Percentiles rank a stretch among this genome's conserved stretches.
Evolutionary conservation across 2,888 invertebrate species (phyloP).

Genomic region (Epinotia brunnichana): DNA sequence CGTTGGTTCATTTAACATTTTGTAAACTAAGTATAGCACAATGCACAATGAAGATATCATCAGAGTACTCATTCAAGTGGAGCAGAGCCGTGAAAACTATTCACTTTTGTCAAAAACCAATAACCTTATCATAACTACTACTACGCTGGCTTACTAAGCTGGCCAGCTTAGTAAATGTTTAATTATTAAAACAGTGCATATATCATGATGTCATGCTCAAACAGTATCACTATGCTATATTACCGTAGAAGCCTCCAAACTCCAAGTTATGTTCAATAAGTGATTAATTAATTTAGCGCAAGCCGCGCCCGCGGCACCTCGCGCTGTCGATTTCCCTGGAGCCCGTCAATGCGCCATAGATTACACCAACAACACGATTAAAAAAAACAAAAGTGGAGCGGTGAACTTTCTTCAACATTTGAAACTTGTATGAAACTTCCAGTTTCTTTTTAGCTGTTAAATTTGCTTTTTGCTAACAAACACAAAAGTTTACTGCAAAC

Average conservation of each 20-base stretch:
- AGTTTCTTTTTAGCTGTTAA: not conserved
- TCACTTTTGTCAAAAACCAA: too few species aligned
- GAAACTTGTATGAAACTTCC: not conserved
- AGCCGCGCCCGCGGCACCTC: conserved; percentile 69
- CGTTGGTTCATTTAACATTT: not conserved
- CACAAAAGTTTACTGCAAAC: too few species aligned
- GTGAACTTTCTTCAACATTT: not conserved
- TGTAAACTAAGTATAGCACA: too few species aligned
- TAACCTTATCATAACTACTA: too few species aligned
- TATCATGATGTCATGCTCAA: conserved; percentile 1
- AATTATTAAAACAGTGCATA: not conserved
- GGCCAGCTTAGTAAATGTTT: not conserved
- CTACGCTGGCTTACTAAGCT: too few species aligned
- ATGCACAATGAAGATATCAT: too few species aligned
- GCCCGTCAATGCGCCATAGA: conserved; percentile 74
- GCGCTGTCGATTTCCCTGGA: conserved; percentile 79
- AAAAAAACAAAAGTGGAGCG: not conserved
- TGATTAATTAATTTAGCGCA: conserved; percentile 79
- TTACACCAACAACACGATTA: conserved; percentile 44
- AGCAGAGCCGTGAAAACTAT: too few species aligned
- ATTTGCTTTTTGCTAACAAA: not conserved
- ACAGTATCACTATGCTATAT: not conserved
- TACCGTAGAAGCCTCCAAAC: conserved; percentile 45
- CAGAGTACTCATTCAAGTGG: not conserved
- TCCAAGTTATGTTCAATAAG: conserved; percentile 72